Percentiles rank a stretch among this genome's conserved stretches.
Evolutionary conservation across 1,140 invertebrate genomes (phyloP).

Genomic region (Bombus haemorrhoidalis): DNA sequence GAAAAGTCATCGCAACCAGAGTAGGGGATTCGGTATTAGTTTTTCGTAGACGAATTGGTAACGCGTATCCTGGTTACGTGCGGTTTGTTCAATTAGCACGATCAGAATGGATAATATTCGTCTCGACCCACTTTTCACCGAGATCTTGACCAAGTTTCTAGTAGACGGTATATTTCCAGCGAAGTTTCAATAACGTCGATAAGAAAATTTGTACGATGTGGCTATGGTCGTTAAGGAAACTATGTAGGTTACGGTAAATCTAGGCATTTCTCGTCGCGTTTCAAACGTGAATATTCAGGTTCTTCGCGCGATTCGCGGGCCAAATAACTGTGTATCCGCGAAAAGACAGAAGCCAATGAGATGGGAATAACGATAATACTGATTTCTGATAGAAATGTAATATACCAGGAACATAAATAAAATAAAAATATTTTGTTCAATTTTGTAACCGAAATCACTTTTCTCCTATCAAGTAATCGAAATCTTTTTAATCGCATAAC

Average conservation of each 20-base stretch:
- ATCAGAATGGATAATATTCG: not conserved
- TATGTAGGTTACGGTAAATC: too few species aligned
- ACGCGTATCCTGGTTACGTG: not conserved
- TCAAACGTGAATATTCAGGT: too few species aligned
- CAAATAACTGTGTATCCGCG: slow-evolving; percentile 21
- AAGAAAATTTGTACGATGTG: not conserved
- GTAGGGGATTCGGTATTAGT: slow-evolving; percentile 5
- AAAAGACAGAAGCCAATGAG: not conserved
- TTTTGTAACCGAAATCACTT: too few species aligned
- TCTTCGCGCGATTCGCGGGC: not conserved
- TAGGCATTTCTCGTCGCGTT: too few species aligned
- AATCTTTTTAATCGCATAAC: too few species aligned
- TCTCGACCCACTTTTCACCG: slow-evolving; percentile 50
- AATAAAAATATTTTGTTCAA: too few species aligned
- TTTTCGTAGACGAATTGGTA: slow-evolving; percentile 32
- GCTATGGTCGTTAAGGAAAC: too few species aligned
- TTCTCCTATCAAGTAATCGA: too few species aligned
- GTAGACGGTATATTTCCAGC: not conserved
- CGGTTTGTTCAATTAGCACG: slow-evolving; percentile 52
- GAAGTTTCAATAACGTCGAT: not conserved
- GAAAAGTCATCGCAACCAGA: slow-evolving; percentile 36
- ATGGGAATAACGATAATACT: too few species aligned
- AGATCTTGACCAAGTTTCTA: slow-evolving; percentile 58
- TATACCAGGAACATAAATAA: too few species aligned
- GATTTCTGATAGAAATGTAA: too few species aligned